Base-by-base conservation (phyloP, 2,888 invertebrate genomes). In the Ctena decussata region DNA sequence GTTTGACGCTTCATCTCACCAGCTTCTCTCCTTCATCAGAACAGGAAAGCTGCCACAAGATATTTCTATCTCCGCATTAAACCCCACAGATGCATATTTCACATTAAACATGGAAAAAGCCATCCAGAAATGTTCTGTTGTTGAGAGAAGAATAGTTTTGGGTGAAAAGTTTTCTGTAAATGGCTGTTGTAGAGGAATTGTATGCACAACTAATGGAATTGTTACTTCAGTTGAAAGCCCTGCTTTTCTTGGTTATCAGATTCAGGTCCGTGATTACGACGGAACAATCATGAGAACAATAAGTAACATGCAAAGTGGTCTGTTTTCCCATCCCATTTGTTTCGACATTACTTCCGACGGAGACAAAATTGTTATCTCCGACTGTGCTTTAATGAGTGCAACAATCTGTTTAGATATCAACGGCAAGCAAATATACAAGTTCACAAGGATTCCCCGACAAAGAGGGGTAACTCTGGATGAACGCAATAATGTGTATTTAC, bases 141-240 rank as follows among this genome's bases (percentile, higher is more conserved):
- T 74, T 18, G 86, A 88, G 79, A 85, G 85, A 39, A 82, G 77
- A 27, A 80, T 88, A 0, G 77, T 79, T 11, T 41, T 88, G 27
- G 85, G 82, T 27, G 88, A 88, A 44, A 85, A 80, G 6, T 82
- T 88, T 74, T 76, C 71, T 32, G 85, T 85, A 8, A 86, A 85
- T 75, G 88, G 88, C 21, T 85, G 85, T 44, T 85, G 84, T 27
- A 46, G 88, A 37, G 88, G 88, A 41, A 88, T 88, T n/a, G 80
- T 80, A 30, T 88, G 88, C 39, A 88, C 80, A 0, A 85, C 84
- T 24, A 74, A 76, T 24, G 88, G 88, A 39, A 88, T 88, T 44
- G 46, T 88, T 11, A 88, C 88, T 5, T 88, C 88, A 27, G 88
- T 88, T 65, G 85, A 88, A 57, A 83, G 82, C 80, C 80, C 85